Evolutionary conservation across 1,140 invertebrate species (phyloP).

Genomic region (Mesaphorura yosii): DNA sequence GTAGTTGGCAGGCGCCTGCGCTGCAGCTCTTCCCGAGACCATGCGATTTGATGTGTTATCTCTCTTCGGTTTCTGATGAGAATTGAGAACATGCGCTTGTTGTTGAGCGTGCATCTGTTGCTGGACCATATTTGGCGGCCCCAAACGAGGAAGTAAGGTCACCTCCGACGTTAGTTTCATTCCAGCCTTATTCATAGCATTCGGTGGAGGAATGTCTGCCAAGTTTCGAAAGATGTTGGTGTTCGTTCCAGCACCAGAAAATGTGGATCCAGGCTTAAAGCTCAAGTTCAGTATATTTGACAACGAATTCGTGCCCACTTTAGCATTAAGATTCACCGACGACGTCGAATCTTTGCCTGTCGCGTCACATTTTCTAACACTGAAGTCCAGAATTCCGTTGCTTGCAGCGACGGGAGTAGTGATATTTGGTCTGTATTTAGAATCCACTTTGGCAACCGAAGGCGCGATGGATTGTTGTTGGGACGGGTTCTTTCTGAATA

Average conservation of each 20-base stretch:
- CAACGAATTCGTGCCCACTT: constrained; percentile 12
- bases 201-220: constrained; percentile 26
- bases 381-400: constrained; percentile 20
- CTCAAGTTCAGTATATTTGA: too few relatives aligned
- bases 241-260: constrained; percentile 2
- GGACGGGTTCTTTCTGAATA: neutral
- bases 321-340: too few relatives aligned
- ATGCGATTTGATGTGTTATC: too few relatives aligned
- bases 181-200: constrained; percentile 26
- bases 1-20: too few relatives aligned
- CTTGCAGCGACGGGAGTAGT: neutral
- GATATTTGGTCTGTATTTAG: constrained; percentile 5
- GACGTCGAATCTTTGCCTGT: too few relatives aligned
- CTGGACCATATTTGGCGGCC: too few relatives aligned
- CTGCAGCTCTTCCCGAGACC: too few relatives aligned
- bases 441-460: too few relatives aligned
- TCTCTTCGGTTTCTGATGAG: too few relatives aligned
- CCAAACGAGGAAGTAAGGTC: constrained; percentile 14
- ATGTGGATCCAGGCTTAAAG: constrained; percentile 16
- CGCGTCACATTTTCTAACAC: constrained; percentile 2
- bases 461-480: too few relatives aligned
- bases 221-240: constrained; percentile 21
- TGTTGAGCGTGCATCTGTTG: too few relatives aligned
- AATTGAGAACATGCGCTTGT: too few relatives aligned
- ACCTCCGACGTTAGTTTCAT: constrained; percentile 28